Percentiles rank a stretch among this genome's conserved stretches.
Conservation (phyloP, 2,797 vertebrate species). For the Erethizon dorsatum region DNA sequence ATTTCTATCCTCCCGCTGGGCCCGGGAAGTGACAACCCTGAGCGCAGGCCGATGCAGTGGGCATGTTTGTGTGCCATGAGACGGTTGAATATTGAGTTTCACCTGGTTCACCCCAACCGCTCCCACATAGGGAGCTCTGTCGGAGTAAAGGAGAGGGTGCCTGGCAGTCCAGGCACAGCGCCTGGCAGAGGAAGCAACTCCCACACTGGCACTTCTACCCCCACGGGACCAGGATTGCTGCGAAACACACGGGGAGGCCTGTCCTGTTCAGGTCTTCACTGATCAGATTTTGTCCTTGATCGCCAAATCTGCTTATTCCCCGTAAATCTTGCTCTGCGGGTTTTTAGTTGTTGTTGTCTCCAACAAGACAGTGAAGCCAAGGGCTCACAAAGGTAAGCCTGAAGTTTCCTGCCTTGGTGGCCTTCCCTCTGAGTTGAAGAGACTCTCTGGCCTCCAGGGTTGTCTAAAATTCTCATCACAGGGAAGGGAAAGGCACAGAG, state of each 20-base stretch:
- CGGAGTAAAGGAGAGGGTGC: background rate
- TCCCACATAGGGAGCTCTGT: background rate
- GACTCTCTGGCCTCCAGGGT: rapidly evolving
- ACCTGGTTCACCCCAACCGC: background rate
- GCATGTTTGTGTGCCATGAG: background rate
- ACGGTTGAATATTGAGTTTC: background rate
- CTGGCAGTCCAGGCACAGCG: rapidly evolving
- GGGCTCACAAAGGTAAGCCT: background rate
- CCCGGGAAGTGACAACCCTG: no score
- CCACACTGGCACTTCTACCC: background rate
- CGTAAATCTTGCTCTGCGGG: background rate
- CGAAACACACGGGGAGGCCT: background rate
- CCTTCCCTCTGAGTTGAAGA: background rate
- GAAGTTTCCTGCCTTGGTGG: background rate
- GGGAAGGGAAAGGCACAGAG: background rate
- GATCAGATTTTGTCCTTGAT: background rate
- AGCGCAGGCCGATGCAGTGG: background rate
- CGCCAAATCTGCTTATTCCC: background rate
- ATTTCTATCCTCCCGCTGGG: background rate
- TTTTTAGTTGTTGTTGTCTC: background rate
- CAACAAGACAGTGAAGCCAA: background rate
- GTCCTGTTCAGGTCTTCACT: background rate
- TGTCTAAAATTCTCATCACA: background rate
- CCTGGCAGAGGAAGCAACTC: background rate
- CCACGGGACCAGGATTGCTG: background rate